A percentile compares a stretch with the other conserved stretches of the same genome.
These are phyloP conservation scores for Lampris incognitus DNA, from an alignment of 2,113 vertebrate species.

Conservation along the genomic window DNA sequence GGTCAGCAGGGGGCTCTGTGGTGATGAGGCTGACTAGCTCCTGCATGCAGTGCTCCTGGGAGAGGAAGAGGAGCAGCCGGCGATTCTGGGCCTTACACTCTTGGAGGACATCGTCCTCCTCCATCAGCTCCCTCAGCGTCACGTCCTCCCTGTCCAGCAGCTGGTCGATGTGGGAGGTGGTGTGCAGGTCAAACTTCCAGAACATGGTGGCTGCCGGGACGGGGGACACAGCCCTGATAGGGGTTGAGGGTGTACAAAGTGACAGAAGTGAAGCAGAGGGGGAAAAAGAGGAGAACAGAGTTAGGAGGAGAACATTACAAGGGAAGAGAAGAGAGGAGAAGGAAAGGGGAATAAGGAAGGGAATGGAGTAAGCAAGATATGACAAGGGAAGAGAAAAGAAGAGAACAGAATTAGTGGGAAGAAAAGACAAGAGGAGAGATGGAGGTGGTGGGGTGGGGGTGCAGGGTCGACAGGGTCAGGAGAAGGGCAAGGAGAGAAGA, in stretches of 20 bases:
- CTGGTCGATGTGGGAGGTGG: slow-evolving; percentile 95
- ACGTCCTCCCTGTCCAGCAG: slow-evolving; percentile 95
- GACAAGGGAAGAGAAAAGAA: too few relatives aligned
- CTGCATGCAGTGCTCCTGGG: slow-evolving; percentile 93
- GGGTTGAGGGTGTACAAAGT: neutral
- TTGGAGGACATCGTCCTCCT: slow-evolving; percentile 95
- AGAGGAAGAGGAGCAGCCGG: slow-evolving; percentile 92
- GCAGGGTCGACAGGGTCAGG: neutral
- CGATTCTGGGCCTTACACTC: slow-evolving; percentile 98
- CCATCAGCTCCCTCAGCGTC: slow-evolving; percentile 93
- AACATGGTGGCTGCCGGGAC: slow-evolving; percentile 89
- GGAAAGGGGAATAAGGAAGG: too few relatives aligned
- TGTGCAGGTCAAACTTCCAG: slow-evolving; percentile 98
- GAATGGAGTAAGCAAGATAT: too few relatives aligned
- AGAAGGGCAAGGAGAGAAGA: neutral
- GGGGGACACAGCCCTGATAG: slow-evolving; percentile 78
- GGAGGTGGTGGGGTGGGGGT: too few relatives aligned
- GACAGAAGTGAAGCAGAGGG: neutral
- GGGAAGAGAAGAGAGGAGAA: neutral
- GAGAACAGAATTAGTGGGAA: too few relatives aligned
- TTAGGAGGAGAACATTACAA: neutral
- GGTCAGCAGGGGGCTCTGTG: slow-evolving; percentile 89
- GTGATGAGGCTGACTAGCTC: slow-evolving; percentile 94
- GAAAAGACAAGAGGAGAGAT: too few relatives aligned
- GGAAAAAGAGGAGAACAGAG: neutral